A percentile compares a stretch with the other conserved stretches of the same genome.
Evolutionary conservation across 1,140 invertebrate species (phyloP).

Genomic region (Tetramorium alpestre): DNA sequence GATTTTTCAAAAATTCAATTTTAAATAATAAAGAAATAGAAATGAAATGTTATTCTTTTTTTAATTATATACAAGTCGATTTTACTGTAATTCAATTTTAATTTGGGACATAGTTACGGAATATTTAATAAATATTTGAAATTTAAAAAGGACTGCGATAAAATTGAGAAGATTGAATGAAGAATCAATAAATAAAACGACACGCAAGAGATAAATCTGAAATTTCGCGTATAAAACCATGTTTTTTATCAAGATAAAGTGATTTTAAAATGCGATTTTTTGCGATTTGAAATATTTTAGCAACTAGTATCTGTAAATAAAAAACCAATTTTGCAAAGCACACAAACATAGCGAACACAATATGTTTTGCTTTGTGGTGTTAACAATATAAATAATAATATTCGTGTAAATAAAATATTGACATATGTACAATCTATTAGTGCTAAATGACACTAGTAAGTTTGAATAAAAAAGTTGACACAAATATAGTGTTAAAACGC

Average conservation of each 20-base stretch:
- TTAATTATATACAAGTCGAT: neutral
- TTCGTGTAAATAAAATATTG: neutral
- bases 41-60: neutral
- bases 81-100: neutral
- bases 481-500: neutral
- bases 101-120: neutral
- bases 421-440: neutral
- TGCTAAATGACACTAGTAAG: neutral
- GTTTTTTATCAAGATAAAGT: neutral
- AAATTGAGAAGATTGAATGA: neutral
- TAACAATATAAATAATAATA: constrained; percentile 10
- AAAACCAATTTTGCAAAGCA: constrained; percentile 6
- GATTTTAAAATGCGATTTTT: neutral
- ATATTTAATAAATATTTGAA: neutral
- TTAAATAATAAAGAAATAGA: neutral
- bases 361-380: no score
- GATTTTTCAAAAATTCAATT: neutral
- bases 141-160: neutral
- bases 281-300: neutral
- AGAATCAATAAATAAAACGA: neutral
- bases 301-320: neutral
- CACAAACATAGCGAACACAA: neutral
- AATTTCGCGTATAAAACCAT: neutral
- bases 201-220: neutral
- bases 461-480: neutral